Conservation (phyloP, 2,888 invertebrate genomes). For the Stegophylla sp. region DNA sequence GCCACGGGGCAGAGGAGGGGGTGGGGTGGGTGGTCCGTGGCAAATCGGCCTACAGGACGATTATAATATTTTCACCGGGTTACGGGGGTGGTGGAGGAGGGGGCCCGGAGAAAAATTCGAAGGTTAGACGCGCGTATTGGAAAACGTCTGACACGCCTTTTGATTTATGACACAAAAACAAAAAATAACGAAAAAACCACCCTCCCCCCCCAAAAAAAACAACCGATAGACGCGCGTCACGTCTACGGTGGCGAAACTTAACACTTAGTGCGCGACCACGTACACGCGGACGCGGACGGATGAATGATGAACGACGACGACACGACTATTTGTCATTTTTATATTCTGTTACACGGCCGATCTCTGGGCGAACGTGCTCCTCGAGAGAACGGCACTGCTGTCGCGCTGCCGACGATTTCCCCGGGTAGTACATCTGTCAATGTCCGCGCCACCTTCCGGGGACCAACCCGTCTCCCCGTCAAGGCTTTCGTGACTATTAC, state of each 20-base stretch:
- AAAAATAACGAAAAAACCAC: too few species aligned
- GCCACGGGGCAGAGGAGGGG: too few species aligned
- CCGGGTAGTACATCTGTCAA: conserved; percentile 44
- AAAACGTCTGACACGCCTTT: conserved; percentile 47
- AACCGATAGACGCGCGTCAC: neutral
- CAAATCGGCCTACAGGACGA: conserved; percentile 45
- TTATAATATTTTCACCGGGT: conserved; percentile 31
- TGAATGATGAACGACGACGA: conserved; percentile 56
- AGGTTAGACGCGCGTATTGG: conserved; percentile 3
- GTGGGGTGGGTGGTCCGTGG: neutral
- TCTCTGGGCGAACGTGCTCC: neutral
- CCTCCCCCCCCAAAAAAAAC: neutral
- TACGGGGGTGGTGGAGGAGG: neutral
- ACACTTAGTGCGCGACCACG: conserved; percentile 56
- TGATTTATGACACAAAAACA: conserved; percentile 53
- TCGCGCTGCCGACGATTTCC: neutral
- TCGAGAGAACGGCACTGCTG: neutral
- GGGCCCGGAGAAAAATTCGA: conserved; percentile 29
- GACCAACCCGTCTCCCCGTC: conserved; percentile 18
- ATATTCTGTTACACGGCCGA: neutral
- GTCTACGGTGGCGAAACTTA: conserved; percentile 22
- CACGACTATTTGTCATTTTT: conserved; percentile 56
- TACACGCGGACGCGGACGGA: conserved; percentile 32
- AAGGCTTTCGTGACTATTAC: too few species aligned
- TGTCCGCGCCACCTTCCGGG: conserved; percentile 11